Conservation (phyloP, 2,888 invertebrate genomes). For the Agonum fuliginosum region DNA sequence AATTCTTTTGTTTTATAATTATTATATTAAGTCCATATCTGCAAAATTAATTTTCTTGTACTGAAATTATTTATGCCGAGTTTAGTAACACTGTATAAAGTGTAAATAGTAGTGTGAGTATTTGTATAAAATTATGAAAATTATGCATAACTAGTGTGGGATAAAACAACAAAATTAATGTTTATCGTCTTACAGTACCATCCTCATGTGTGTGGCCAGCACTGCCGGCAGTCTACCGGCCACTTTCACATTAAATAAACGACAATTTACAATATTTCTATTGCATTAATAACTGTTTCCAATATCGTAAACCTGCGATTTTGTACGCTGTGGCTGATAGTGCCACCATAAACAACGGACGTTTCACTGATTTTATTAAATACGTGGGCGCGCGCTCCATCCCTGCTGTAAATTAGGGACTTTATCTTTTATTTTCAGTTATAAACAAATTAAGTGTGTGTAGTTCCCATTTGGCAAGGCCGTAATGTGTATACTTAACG, state of each 20-base stretch:
- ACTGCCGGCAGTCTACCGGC: constrained; percentile 14
- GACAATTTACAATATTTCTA: constrained; percentile 63
- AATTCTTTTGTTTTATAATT: too few relatives aligned
- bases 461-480: constrained; percentile 34
- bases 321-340: constrained; percentile 53
- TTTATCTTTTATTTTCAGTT: constrained; percentile 56
- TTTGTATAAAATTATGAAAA: not conserved
- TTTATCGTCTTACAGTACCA: not conserved
- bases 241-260: constrained; percentile 58
- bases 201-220: constrained; percentile 32
- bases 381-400: constrained; percentile 40
- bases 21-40: too few relatives aligned
- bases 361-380: constrained; percentile 50
- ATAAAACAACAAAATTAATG: constrained; percentile 4
- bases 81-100: too few relatives aligned
- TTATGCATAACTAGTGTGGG: constrained; percentile 1
- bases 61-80: too few relatives aligned
- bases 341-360: constrained; percentile 50
- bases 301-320: constrained; percentile 63
- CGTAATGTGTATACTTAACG: constrained; percentile 46
- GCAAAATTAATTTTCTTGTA: too few relatives aligned
- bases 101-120: not conserved
- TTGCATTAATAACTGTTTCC: constrained; percentile 64
- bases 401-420: constrained; percentile 41
- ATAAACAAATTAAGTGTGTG: constrained; percentile 55